Conservation (phyloP, 1,140 invertebrate genomes). For the Drosophila pseudoananassae region DNA sequence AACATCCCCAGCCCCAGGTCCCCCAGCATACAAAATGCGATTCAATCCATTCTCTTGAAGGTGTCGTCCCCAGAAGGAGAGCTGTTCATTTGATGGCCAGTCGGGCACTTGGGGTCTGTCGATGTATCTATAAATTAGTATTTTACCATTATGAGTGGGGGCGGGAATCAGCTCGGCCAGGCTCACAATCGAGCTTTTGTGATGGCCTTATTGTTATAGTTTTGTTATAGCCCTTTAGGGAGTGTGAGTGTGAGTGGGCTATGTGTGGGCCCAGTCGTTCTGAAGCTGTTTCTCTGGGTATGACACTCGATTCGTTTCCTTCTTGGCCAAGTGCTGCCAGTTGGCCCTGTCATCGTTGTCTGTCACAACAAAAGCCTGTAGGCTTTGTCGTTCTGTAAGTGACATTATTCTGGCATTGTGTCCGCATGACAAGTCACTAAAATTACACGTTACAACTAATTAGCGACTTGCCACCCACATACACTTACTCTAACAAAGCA, state of each 20-base stretch:
- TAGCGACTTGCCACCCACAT: slow-evolving; percentile 48
- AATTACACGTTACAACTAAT: slow-evolving; percentile 78
- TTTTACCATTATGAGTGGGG: slow-evolving; percentile 76
- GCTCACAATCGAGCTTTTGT: slow-evolving; percentile 69
- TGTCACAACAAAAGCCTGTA: slow-evolving; percentile 54
- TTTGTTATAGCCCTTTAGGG: slow-evolving; percentile 40
- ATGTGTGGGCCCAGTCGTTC: not conserved
- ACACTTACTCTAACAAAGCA: not conserved
- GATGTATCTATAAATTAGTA: slow-evolving; percentile 82
- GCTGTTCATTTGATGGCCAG: slow-evolving; percentile 72
- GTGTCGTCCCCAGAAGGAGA: slow-evolving; percentile 69
- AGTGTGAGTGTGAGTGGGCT: slow-evolving; percentile 23
- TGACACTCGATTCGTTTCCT: slow-evolving; percentile 53
- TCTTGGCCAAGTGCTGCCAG: slow-evolving; percentile 15
- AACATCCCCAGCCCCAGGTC: slow-evolving; percentile 3
- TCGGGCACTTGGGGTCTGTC: slow-evolving; percentile 63
- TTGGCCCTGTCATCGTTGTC: slow-evolving; percentile 59
- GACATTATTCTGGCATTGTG: slow-evolving; percentile 46
- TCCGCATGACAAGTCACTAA: slow-evolving; percentile 59
- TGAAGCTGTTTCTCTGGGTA: slow-evolving; percentile 23
- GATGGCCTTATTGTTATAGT: slow-evolving; percentile 71
- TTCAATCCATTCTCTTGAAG: slow-evolving; percentile 46
- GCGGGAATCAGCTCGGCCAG: slow-evolving; percentile 33
- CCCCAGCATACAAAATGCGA: not conserved
- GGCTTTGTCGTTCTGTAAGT: slow-evolving; percentile 32